A percentile compares a stretch with the other conserved stretches of the same genome.
Conservation (phyloP, 1,140 invertebrate species). For the Drosophila burlai region DNA sequence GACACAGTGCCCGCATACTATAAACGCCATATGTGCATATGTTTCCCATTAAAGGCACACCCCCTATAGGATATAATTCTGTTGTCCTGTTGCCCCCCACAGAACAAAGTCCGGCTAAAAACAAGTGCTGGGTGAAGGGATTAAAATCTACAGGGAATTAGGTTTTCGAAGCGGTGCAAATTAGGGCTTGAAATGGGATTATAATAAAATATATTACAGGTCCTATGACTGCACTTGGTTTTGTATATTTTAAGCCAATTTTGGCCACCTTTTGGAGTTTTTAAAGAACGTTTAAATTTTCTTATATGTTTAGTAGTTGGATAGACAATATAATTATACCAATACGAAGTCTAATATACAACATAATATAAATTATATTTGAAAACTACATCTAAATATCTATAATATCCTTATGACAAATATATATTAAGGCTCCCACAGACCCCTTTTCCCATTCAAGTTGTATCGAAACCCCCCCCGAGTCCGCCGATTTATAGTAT, state of each 20-base stretch:
- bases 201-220: neutral
- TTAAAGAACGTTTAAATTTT: no score
- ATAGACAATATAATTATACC: neutral
- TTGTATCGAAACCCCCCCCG: neutral
- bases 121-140: neutral
- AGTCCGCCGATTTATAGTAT: neutral
- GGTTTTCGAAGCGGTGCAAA: neutral
- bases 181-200: neutral
- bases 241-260: neutral
- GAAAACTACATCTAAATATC: neutral
- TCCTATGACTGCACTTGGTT: neutral
- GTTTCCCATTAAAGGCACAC: constrained; percentile 7
- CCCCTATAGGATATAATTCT: no score
- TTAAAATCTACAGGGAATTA: constrained; percentile 3
- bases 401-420: neutral
- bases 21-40: constrained; percentile 5
- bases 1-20: constrained; percentile 13
- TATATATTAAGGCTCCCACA: neutral
- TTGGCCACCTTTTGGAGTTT: neutral
- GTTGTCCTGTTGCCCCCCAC: neutral
- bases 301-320: neutral
- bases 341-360: neutral
- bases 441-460: neutral
- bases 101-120: neutral
- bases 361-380: no score